These are phyloP conservation scores for Lacerta viridis DNA, from an alignment of 2,797 vertebrate genomes.

Conservation along the genomic window DNA sequence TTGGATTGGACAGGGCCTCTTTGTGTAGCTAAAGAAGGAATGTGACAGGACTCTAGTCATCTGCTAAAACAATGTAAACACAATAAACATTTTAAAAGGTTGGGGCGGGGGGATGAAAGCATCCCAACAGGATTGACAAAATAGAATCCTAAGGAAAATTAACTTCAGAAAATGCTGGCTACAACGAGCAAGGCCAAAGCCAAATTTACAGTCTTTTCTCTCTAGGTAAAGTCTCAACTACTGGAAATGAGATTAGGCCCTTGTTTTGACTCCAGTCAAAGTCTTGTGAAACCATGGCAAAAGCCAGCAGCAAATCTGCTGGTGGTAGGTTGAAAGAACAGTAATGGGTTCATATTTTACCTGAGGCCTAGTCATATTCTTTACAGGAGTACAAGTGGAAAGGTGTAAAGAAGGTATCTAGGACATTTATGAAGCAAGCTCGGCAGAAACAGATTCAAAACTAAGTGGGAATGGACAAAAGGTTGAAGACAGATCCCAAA, in stretches of 20 bases:
- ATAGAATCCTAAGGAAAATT: not conserved
- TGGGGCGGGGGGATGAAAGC: not conserved
- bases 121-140: conserved; percentile 7
- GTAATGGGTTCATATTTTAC: not conserved
- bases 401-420: not conserved
- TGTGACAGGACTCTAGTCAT: not conserved
- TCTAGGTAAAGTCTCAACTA: not conserved
- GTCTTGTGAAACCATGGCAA: not conserved
- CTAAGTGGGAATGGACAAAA: too few species aligned
- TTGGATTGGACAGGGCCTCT: not conserved
- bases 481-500: too few species aligned
- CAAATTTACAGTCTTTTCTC: not conserved
- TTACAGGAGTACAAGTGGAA: not conserved
- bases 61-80: conserved; percentile 17
- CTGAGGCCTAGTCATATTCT: not conserved
- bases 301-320: not conserved
- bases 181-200: not conserved
- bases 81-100: conserved; percentile 24
- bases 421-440: too few species aligned
- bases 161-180: not conserved
- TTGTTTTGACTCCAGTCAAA: not conserved
- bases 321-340: not conserved
- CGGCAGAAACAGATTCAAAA: too few species aligned
- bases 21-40: conserved; percentile 6
- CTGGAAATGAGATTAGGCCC: not conserved